Conservation (phyloP, 2,113 vertebrate genomes). For the Apus apus region DNA sequence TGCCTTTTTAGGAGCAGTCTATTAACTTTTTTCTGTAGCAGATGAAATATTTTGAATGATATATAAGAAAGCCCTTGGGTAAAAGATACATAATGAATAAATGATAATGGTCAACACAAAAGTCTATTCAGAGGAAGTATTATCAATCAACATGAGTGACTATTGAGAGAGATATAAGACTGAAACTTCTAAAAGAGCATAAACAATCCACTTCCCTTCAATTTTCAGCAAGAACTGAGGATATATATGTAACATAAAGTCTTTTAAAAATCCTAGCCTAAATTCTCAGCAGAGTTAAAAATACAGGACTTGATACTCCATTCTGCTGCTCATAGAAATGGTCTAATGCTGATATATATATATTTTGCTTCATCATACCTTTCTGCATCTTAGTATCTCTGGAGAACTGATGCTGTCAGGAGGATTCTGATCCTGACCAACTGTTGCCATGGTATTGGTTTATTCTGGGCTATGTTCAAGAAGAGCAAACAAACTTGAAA, state of each 20-base stretch:
- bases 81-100: conserved; percentile 51
- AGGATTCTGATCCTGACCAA: conserved; percentile 21
- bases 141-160: conserved; percentile 38
- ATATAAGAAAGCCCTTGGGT: neutral
- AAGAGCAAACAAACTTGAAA: conserved; percentile 30
- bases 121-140: conserved; percentile 14
- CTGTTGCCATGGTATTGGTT: conserved; percentile 38
- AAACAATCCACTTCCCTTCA: neutral
- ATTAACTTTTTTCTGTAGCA: neutral
- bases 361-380: conserved; percentile 28
- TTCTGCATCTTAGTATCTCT: conserved; percentile 38
- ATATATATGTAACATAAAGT: neutral
- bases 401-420: conserved; percentile 39
- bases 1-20: neutral
- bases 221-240: neutral
- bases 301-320: neutral
- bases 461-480: conserved; percentile 41
- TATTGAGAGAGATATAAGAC: conserved; percentile 19
- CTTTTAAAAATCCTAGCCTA: neutral
- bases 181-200: neutral
- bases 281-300: neutral
- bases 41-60: conserved; percentile 28
- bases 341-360: neutral
- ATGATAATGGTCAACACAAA: conserved; percentile 38
- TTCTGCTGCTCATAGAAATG: neutral